A percentile compares a stretch with the other conserved stretches of the same genome.
These are phyloP conservation scores for Helicoverpa zea DNA, from an alignment of 1,140 invertebrate species.

Conservation along the genomic window DNA sequence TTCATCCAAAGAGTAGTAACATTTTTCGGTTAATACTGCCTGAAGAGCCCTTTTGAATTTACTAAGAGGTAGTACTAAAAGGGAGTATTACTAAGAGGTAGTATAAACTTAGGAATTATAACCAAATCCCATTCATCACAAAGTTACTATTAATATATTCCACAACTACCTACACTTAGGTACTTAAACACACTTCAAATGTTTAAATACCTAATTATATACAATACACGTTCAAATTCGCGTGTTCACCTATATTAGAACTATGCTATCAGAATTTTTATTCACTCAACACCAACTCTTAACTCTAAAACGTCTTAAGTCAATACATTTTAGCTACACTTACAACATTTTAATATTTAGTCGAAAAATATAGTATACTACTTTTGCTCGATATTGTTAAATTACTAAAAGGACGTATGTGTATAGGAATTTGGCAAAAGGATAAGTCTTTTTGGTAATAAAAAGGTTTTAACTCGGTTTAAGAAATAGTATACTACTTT, in stretches of 20 bases:
- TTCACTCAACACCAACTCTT: background rate
- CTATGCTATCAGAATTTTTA: conserved; percentile 52
- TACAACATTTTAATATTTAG: conserved; percentile 58
- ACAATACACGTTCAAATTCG: conserved; percentile 34
- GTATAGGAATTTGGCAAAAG: conserved; percentile 38
- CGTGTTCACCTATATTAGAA: conserved; percentile 62
- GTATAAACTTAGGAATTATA: too few relatives aligned
- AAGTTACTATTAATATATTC: too few relatives aligned
- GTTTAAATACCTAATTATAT: conserved; percentile 27
- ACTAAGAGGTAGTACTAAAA: too few relatives aligned
- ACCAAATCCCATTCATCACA: too few relatives aligned
- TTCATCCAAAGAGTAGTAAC: too few relatives aligned
- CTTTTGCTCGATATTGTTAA: conserved; percentile 61
- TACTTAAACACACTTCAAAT: too few relatives aligned
- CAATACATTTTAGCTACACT: conserved; percentile 19
- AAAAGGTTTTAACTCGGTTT: conserved; percentile 57
- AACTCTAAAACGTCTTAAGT: conserved; percentile 44
- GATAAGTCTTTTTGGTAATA: conserved; percentile 60
- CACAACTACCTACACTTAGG: too few relatives aligned
- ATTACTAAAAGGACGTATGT: conserved; percentile 62
- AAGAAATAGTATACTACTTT: conserved; percentile 80
- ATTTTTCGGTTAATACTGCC: too few relatives aligned
- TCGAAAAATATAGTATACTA: conserved; percentile 72
- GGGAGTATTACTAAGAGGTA: too few relatives aligned
- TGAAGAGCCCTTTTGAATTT: too few relatives aligned